Evolutionary conservation across 2,797 vertebrate species (phyloP), one percentile per base, ranked within the genome.

Genomic region (Denticeps clupeoides): DNA sequence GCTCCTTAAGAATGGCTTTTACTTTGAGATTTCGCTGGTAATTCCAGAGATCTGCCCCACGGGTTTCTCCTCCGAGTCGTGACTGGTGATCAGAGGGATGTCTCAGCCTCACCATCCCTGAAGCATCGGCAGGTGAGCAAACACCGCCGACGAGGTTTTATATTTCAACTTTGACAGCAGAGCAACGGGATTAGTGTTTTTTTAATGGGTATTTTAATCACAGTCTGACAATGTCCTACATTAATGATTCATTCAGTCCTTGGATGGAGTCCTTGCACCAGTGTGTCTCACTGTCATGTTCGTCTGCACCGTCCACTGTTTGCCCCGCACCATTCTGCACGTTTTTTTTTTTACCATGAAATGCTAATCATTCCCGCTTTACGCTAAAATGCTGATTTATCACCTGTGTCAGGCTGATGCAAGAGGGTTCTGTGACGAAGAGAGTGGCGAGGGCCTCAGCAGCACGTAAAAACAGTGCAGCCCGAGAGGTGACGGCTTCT

Each of bases 1-100:
- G 69, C 57, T 61, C 64, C 33, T 45, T 35, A 54, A 72, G 65
- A 72, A 73, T 55, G 55, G 66, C 69, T 75, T 78, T 78, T 66
- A 68, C 72, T 77, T 73, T 58, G 59, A 65, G 67, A 75, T 73
- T 69, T 69, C 69, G 65, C 67, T 73, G 62, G 73, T 69, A 73
- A 71, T 70, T 73, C 66, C 71, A 70, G 70, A 63, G 64, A 58
- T 45, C 41, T 58, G 62, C 51, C 58, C 62, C 54, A 26, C 41
- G 41, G 59, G 48, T 31, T 54, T 56, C 57, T 40, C 19, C 26
- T 12, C 25, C 22, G 61, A 67, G 71, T 71, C 59, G 54, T 70
- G 67, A 74, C 71, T 62, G 57, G 67, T 60, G 60, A 57, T 72
- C 42, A 28, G 62, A 70, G 71, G 72, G 59, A 60, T 56, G 53